Evolutionary conservation across 2,113 vertebrate genomes (phyloP), one percentile per base, ranked within the genome.

Genomic region (Oenanthe oenanthe): DNA sequence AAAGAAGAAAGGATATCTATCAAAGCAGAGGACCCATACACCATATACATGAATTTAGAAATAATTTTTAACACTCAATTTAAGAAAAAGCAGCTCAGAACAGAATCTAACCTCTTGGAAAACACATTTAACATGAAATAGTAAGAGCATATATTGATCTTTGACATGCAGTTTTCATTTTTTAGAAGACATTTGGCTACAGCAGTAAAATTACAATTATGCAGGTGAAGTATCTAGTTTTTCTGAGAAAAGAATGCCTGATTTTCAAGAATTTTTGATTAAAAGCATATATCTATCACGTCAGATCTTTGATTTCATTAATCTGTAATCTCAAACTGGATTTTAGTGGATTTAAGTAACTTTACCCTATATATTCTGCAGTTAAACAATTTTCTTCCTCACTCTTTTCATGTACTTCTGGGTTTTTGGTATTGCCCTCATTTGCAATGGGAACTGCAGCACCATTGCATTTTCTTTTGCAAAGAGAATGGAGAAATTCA

Each of bases 361-460:
- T 60, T 63, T 72, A n/a, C 6, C 5, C 24, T 68, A 20, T 31
- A 85, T 7, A 58, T 68, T 94, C 12, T 66, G 29, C n/a, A 34
- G 10, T 75, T 75, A 45, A 88, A 47, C 9, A 68, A 77, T 22
- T 21, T 53, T 84, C 13, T 65, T 65, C 10, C 61, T 78, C n/a
- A 42, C 10, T 43, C 17, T 31, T 29, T 58, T 56, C 5, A 21
- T 28, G 6, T 62, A 45, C 31, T 20, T 85, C 83, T 28, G n/a
- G 19, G 14, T 0, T 67, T 89, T 92, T 75, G 13, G 7, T 17
- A 45, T 51, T 68, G 42, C 14, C 25, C 29, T 84, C 40, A 40
- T 10, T 40, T 29, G 21, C 17, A 75, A 25, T 0, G 2, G 36
- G 45, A 85, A 2, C 9, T 53, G n/a, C 6, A 57, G 29, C 4